Base-by-base conservation (phyloP, 2,888 invertebrate species). In the Drosophila neonasuta region DNA sequence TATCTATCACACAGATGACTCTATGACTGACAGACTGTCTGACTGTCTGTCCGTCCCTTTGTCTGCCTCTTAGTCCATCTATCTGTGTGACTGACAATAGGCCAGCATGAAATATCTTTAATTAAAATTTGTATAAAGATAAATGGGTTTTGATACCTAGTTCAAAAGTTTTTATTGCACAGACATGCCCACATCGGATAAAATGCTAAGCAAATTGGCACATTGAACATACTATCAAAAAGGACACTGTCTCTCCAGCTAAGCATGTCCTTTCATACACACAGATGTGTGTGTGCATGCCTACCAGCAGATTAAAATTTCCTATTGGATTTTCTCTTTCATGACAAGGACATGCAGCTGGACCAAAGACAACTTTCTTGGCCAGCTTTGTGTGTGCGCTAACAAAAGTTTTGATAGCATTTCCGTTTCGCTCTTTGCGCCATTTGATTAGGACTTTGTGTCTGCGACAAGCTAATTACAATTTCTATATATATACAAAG, bases 111-210 rank as follows among this genome's bases (percentile, higher is more conserved):
- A 84, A 79, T 68, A 71, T 78, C 68, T 84, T 84, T 80, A 81
- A 86, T 81, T 86, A 81, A 84, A 81, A 78, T 81, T 75, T 81
- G 79, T 80, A 84, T 86, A 84, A 80, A 81, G 81, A 81, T 81
- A 81, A 81, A 86, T 81, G 85, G 81, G 79, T 73, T 86, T 76
- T 84, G 87, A 81, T 81, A 84, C 70, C 81, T 80, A 86, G 85
- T 69, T 75, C 60, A 69, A 71, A 79, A 86, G 79, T 75, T 84
- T 81, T 84, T 81, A 86, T 81, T 86, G 72, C 65, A 74, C 57
- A 68, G 68, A 65, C 66, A 65, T 50, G 61, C 68, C 73, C 74
- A 74, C 68, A 74, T 72, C 57, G 39, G 70, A 77, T 72, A 68
- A 69, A 71, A 68, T 77, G 68, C 66, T 61, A 72, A 77, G 59